phyloP scores from a whole-genome alignment of 2,113 vertebrate species.

The Mirounga angustirostris region DNA sequence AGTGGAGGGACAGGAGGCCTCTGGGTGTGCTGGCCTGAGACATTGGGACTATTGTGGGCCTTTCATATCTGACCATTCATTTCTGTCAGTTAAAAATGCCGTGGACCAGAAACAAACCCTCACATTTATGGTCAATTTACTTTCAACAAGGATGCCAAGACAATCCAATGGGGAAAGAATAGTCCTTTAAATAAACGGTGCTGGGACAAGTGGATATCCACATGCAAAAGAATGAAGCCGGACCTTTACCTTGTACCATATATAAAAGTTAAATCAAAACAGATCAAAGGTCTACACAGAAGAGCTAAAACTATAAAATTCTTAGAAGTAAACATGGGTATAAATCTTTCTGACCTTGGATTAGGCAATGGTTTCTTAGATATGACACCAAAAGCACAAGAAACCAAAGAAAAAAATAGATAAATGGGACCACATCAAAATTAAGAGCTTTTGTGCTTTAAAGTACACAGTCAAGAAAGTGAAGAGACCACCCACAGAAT shows the following conservation, averaged over 20 bases:
- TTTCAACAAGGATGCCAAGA: slow-evolving; percentile 43
- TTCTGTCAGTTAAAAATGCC: slow-evolving; percentile 61
- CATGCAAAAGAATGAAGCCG: slow-evolving; percentile 42
- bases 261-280: slow-evolving; percentile 54
- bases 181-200: slow-evolving; percentile 53
- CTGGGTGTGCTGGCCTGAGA: not conserved
- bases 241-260: not conserved
- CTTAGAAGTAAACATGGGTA: slow-evolving; percentile 33
- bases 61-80: slow-evolving; percentile 25
- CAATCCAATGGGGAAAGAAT: slow-evolving; percentile 2
- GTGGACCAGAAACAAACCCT: slow-evolving; percentile 60
- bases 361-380: slow-evolving; percentile 52
- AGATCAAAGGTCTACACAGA: slow-evolving; percentile 22
- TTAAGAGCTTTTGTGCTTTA: slow-evolving; percentile 63
- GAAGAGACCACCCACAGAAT: slow-evolving; percentile 56
- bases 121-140: slow-evolving; percentile 58
- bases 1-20: slow-evolving; percentile 2
- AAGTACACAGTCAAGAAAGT: slow-evolving; percentile 32
- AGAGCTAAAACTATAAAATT: slow-evolving; percentile 33
- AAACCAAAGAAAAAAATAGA: not conserved
- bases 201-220: slow-evolving; percentile 45
- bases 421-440: slow-evolving; percentile 54
- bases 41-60: not conserved
- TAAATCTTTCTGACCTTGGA: slow-evolving; percentile 63
- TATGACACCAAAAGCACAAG: slow-evolving; percentile 54